phyloP scores from a whole-genome alignment of 2,113 vertebrate species.

The Athene cunicularia region DNA sequence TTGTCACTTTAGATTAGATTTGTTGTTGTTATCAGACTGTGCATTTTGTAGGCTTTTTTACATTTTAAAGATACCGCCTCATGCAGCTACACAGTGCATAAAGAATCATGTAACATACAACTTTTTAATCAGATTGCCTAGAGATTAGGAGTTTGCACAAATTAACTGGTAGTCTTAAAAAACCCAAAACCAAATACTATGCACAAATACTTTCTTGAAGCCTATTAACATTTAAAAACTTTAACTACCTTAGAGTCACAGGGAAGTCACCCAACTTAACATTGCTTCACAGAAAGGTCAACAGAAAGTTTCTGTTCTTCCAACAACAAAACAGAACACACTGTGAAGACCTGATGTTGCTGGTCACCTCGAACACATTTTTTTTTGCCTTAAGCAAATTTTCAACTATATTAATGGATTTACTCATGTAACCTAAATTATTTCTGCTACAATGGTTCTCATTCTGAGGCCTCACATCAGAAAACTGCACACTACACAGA shows the following conservation, averaged over 20 bases:
- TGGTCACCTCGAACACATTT: not conserved
- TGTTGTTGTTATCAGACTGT: constrained; percentile 81
- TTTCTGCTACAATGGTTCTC: not conserved
- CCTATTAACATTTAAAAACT: constrained; percentile 58
- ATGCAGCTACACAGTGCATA: constrained; percentile 45
- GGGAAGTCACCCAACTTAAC: not conserved
- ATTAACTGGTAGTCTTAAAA: constrained; percentile 36
- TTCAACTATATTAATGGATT: not conserved
- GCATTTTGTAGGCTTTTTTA: constrained; percentile 75
- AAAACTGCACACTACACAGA: not conserved
- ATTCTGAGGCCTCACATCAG: not conserved
- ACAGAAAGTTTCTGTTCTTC: not conserved
- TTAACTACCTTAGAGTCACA: constrained; percentile 14
- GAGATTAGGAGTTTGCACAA: constrained; percentile 55
- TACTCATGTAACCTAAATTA: not conserved
- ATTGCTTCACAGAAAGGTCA: not conserved
- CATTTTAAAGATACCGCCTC: constrained; percentile 77
- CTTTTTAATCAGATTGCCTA: constrained; percentile 46
- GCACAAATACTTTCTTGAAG: not conserved
- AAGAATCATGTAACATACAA: constrained; percentile 38
- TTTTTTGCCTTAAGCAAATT: not conserved
- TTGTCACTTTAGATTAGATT: constrained; percentile 85
- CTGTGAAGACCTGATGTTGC: not conserved
- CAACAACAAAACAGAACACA: not conserved
- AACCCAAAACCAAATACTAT: not conserved